Conservation (phyloP, 2,888 invertebrate genomes). For the Mimachlamys varia region DNA sequence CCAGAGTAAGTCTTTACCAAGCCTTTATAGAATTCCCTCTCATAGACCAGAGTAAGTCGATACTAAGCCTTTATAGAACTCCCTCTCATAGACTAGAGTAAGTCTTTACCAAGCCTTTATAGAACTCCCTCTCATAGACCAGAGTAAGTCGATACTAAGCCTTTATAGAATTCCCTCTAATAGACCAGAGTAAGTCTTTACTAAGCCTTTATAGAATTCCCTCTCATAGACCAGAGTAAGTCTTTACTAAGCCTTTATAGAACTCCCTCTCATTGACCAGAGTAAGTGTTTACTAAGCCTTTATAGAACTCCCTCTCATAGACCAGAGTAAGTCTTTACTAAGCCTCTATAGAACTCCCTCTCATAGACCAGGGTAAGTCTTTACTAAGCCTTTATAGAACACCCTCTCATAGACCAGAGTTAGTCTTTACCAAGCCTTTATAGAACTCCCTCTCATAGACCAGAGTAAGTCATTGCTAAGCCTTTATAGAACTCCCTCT, state of each 20-base stretch:
- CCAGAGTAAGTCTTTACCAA: conserved; percentile 84
- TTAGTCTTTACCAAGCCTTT: conserved; percentile 57
- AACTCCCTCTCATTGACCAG: conserved; percentile 94
- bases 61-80: too few species aligned
- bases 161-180: too few species aligned
- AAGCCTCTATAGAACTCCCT: too few species aligned
- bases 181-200: conserved; percentile 88
- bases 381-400: neutral
- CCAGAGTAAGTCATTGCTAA: conserved; percentile 84
- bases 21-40: too few species aligned
- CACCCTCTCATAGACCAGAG: conserved; percentile 93
- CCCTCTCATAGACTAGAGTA: conserved; percentile 92
- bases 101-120: neutral
- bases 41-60: conserved; percentile 89
- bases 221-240: conserved; percentile 91
- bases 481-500: too few species aligned
- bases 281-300: conserved; percentile 73
- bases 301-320: too few species aligned
- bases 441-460: conserved; percentile 94
- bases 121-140: conserved; percentile 94
- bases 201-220: too few species aligned
- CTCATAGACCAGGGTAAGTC: conserved; percentile 90
- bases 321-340: conserved; percentile 87
- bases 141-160: conserved; percentile 82
- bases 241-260: neutral